Conservation (phyloP, 2,113 vertebrate species). For the Atrichornis clamosus region DNA sequence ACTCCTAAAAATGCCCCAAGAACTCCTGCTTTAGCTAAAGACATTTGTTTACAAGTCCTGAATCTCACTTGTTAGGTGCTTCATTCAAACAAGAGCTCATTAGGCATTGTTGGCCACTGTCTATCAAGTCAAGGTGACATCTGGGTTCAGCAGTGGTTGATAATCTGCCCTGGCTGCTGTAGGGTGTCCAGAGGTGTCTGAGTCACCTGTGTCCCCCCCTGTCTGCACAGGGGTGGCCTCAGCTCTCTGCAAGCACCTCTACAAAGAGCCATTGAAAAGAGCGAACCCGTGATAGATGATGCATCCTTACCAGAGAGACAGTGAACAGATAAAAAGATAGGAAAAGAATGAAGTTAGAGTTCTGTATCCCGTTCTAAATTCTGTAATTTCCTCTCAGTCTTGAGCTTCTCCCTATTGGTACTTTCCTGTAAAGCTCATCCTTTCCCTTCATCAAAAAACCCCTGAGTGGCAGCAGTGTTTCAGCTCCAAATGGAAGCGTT, state of each 20-base stretch:
- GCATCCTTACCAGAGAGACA: neutral
- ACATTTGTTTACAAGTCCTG: neutral
- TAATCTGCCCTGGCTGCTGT: neutral
- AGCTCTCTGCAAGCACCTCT: neutral
- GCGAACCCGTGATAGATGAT: neutral
- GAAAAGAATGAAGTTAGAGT: neutral
- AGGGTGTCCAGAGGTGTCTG: neutral
- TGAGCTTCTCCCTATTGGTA: neutral
- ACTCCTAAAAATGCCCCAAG: neutral
- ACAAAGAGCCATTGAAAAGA: neutral
- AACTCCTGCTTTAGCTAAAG: neutral
- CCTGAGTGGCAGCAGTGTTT: neutral
- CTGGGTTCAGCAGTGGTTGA: neutral
- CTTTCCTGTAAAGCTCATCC: neutral
- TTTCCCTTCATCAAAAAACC: neutral
- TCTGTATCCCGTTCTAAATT: neutral
- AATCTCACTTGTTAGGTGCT: neutral
- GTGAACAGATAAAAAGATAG: neutral
- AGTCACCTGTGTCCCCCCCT: neutral
- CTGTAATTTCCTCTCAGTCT: neutral
- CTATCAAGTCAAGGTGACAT: neutral
- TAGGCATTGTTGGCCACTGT: neutral
- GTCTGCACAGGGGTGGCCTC: neutral
- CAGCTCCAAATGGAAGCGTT: neutral
- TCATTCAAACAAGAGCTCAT: neutral